Conservation (phyloP, 2,797 vertebrate species). For the Sciurus carolinensis region DNA sequence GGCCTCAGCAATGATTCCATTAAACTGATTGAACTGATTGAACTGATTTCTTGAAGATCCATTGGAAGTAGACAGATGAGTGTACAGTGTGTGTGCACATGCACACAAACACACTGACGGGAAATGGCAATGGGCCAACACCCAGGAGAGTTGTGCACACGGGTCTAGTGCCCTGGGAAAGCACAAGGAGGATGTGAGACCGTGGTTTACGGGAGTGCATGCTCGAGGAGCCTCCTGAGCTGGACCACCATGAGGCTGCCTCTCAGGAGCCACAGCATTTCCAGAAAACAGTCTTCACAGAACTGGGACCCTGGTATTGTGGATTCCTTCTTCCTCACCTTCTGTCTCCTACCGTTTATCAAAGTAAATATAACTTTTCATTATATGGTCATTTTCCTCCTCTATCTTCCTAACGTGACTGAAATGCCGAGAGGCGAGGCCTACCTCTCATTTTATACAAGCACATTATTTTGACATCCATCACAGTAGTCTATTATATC, state of each 20-base stretch:
- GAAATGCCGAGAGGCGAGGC: neutral
- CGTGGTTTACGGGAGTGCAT: no score
- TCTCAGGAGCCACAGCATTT: neutral
- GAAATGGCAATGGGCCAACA: neutral
- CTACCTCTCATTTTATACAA: neutral
- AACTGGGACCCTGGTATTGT: neutral
- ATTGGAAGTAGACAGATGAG: neutral
- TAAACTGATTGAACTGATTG: neutral
- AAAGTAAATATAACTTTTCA: neutral
- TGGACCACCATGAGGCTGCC: neutral
- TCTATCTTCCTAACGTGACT: neutral
- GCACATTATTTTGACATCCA: neutral
- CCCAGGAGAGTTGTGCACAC: neutral
- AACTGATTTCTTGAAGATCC: neutral
- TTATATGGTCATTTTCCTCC: neutral
- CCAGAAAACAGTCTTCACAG: neutral
- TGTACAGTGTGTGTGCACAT: neutral
- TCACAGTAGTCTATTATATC: neutral
- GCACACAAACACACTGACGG: neutral
- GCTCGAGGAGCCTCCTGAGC: no score
- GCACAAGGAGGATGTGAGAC: neutral
- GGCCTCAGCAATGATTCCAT: neutral
- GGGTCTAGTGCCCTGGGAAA: neutral
- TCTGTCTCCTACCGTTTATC: neutral
- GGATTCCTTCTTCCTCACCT: neutral